Conservation (phyloP, 2,888 invertebrate species). For the Rhimphoctona megacephalus region DNA sequence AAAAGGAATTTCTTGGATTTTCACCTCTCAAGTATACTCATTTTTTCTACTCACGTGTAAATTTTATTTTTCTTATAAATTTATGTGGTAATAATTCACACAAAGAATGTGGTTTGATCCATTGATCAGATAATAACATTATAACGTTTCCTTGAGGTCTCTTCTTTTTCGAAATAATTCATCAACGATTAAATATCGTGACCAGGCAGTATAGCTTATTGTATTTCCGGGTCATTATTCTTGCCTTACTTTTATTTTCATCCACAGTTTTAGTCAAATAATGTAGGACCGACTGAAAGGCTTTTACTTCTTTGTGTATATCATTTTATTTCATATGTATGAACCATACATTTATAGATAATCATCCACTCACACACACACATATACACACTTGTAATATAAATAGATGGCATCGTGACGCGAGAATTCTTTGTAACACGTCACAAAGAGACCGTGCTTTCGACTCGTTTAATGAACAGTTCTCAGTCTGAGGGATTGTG, state of each 20-base stretch:
- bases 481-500: conserved; percentile 2
- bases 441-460: conserved; percentile 50
- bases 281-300: conserved; percentile 15
- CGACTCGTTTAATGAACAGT: conserved; percentile 54
- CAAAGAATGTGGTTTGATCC: neutral
- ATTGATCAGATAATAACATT: neutral
- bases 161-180: conserved; percentile 8
- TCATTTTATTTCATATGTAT: conserved; percentile 36
- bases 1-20: neutral
- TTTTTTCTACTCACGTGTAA: neutral
- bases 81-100: neutral
- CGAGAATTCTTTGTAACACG: conserved; percentile 42
- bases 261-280: conserved; percentile 2
- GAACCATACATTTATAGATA: conserved; percentile 10
- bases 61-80: neutral
- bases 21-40: neutral
- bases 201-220: neutral
- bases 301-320: neutral
- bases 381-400: neutral
- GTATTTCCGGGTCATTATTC: conserved; percentile 28
- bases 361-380: neutral
- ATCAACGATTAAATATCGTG: conserved; percentile 2
- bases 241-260: neutral
- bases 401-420: conserved; percentile 17
- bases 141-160: neutral